These are phyloP conservation scores for Caenorhabditis briggsae DNA, from an alignment of 1,140 invertebrate species.

Conservation along the genomic window DNA sequence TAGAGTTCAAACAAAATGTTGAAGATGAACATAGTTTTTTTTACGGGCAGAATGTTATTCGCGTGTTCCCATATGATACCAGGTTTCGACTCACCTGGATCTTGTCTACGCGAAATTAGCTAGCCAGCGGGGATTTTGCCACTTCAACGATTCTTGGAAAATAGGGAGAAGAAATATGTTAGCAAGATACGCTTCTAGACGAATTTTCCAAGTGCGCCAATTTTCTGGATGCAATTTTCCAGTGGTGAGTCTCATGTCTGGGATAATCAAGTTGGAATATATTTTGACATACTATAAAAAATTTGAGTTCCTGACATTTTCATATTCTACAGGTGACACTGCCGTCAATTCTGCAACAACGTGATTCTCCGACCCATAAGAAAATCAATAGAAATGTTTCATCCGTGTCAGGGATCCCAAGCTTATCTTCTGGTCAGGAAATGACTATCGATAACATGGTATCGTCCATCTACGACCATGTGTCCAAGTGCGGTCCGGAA, in stretches of 20 bases:
- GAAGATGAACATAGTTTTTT: no score
- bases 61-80: no score
- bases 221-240: neutral
- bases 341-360: neutral
- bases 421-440: neutral
- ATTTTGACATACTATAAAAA: no score
- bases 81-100: no score
- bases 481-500: conserved; percentile 9
- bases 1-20: no score
- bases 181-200: neutral
- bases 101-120: no score
- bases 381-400: neutral
- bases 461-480: conserved; percentile 21
- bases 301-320: neutral
- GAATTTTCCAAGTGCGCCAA: neutral
- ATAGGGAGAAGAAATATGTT: neutral
- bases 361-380: neutral
- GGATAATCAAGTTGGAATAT: no score
- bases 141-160: no score
- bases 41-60: no score
- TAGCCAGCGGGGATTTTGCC: no score
- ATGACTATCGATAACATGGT: neutral
- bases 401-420: neutral
- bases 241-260: neutral
- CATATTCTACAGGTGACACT: neutral